These are phyloP conservation scores for Ectropis grisescens DNA, from an alignment of 1,140 invertebrate species.

Conservation along the genomic window DNA sequence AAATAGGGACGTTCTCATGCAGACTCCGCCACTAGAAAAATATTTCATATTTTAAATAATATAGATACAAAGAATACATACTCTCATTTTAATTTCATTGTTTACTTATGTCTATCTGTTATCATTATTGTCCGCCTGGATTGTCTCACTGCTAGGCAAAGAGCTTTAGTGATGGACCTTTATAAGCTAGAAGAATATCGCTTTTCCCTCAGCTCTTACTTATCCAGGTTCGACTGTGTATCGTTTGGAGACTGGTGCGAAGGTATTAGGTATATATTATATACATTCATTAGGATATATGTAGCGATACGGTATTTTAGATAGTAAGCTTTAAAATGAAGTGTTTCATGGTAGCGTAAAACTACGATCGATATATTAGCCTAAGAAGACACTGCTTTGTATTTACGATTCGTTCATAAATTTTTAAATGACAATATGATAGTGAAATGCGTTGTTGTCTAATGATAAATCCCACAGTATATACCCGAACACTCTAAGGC, in stretches of 20 bases:
- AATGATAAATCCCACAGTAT: background rate
- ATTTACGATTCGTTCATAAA: background rate
- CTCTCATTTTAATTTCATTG: too few relatives aligned
- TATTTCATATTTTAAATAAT: too few relatives aligned
- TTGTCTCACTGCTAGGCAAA: too few relatives aligned
- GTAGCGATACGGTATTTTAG: background rate
- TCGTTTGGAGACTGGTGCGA: slow-evolving; percentile 41
- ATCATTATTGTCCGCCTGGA: background rate
- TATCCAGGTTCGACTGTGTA: too few relatives aligned
- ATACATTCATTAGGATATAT: slow-evolving; percentile 5
- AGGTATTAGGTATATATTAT: slow-evolving; percentile 15
- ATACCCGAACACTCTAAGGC: background rate
- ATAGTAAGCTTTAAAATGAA: background rate
- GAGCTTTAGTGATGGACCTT: background rate
- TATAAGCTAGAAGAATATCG: background rate
- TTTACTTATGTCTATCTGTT: too few relatives aligned
- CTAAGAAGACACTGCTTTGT: background rate
- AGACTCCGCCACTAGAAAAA: too few relatives aligned
- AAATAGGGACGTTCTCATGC: too few relatives aligned
- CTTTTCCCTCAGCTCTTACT: too few relatives aligned
- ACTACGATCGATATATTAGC: background rate
- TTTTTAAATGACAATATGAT: slow-evolving; percentile 5
- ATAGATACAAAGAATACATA: too few relatives aligned
- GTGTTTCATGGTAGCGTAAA: background rate
- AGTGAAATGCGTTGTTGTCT: background rate